Percentiles rank a stretch among this genome's conserved stretches.
phyloP scores from a whole-genome alignment of 2,888 invertebrate species.

The Microctonus brassicae region DNA sequence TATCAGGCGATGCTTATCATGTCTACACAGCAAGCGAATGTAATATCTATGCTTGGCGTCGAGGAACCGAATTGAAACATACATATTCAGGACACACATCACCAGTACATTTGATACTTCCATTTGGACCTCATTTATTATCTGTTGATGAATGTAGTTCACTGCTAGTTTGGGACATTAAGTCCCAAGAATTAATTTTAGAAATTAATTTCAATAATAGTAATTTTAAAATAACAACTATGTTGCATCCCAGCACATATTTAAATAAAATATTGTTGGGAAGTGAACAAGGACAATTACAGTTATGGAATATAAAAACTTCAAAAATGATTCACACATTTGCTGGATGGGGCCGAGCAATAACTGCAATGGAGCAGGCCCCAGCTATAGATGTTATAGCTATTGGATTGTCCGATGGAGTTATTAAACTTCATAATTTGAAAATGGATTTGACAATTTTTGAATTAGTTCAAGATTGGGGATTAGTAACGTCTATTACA shows the following conservation, averaged over 20 bases:
- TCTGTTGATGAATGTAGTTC: constrained; percentile 85
- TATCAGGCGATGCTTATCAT: constrained; percentile 82
- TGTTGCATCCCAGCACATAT: constrained; percentile 95
- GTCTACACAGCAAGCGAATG: constrained; percentile 85
- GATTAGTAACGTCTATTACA: constrained; percentile 84
- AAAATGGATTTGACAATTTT: constrained; percentile 86
- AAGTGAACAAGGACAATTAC: constrained; percentile 85
- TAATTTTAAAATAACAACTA: constrained; percentile 82
- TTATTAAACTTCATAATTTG: constrained; percentile 89
- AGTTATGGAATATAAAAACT: constrained; percentile 91
- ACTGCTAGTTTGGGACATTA: constrained; percentile 88
- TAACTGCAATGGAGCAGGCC: constrained; percentile 86
- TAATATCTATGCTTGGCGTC: constrained; percentile 87
- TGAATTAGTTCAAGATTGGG: constrained; percentile 93
- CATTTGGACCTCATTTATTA: constrained; percentile 89
- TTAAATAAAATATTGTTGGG: constrained; percentile 93
- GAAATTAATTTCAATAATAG: constrained; percentile 78
- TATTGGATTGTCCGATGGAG: constrained; percentile 86
- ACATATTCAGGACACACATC: constrained; percentile 82
- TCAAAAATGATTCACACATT: constrained; percentile 84
- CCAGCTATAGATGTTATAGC: constrained; percentile 95
- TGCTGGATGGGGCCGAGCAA: constrained; percentile 78
- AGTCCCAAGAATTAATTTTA: constrained; percentile 77
- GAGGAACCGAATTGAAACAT: constrained; percentile 88
- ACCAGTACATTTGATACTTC: constrained; percentile 82